Evolutionary conservation across 2,797 vertebrate species (phyloP).

Genomic region (Acropternis orthonyx): DNA sequence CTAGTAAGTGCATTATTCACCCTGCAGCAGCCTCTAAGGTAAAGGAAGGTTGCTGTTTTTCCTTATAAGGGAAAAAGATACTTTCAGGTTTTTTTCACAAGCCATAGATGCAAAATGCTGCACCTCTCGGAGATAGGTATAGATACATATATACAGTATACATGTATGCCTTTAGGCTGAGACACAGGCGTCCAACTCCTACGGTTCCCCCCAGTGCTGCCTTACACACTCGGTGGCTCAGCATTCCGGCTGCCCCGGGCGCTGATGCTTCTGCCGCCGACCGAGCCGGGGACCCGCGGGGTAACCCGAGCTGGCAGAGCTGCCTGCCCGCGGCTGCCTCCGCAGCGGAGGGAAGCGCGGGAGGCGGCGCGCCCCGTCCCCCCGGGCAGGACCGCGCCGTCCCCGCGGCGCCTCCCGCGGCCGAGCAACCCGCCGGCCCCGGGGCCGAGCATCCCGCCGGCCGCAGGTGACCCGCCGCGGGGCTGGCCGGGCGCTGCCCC

Average conservation of each 20-base stretch:
- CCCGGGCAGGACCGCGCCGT: background rate
- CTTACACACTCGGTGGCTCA: background rate
- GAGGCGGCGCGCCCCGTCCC: background rate
- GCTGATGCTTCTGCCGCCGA: background rate
- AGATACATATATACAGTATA: accelerated
- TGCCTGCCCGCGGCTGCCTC: background rate
- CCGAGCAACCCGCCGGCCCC: background rate
- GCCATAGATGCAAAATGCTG: background rate
- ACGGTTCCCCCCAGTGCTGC: accelerated
- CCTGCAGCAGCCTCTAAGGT: background rate
- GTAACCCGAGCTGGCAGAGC: background rate
- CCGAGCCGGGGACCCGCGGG: background rate
- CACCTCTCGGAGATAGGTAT: background rate
- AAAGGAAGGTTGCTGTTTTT: background rate
- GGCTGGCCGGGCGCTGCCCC: no score
- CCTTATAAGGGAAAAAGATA: conserved; percentile 21
- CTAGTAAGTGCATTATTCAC: background rate
- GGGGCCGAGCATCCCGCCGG: background rate
- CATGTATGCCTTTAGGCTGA: background rate
- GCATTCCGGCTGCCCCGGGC: accelerated
- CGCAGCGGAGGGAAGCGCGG: background rate
- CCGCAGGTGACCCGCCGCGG: conserved; percentile 31
- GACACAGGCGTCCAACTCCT: background rate
- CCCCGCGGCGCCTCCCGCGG: background rate
- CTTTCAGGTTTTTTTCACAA: background rate